Evolutionary conservation across 1,140 invertebrate species (phyloP).

Genomic region (Cotesia typhae): DNA sequence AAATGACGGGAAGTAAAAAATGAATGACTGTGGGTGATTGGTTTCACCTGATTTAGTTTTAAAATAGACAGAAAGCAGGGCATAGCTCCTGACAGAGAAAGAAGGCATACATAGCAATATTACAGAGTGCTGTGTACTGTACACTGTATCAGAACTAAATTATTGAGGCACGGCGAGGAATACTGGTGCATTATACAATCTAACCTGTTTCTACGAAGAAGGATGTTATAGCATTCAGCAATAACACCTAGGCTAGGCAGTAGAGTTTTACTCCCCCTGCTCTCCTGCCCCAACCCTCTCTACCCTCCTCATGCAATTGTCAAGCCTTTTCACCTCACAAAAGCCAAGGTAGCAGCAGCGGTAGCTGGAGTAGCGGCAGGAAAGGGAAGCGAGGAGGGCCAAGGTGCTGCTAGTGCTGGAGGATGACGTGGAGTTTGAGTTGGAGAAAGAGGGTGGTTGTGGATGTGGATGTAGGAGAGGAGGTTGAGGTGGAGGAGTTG

Average conservation of each 20-base stretch:
- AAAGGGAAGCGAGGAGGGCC: background rate
- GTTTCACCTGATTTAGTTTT: slow-evolving; percentile 4
- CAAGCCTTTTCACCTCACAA: slow-evolving; percentile 33
- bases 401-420: background rate
- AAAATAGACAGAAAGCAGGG: background rate
- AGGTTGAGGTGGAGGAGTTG: background rate
- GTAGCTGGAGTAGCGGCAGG: background rate
- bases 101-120: background rate
- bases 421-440: background rate
- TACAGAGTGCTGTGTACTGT: background rate
- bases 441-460: background rate
- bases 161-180: slow-evolving; percentile 17
- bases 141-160: slow-evolving; percentile 7
- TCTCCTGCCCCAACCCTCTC: background rate
- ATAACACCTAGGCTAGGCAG: slow-evolving; percentile 5
- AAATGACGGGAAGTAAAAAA: background rate
- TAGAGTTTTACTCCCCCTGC: slow-evolving; percentile 21
- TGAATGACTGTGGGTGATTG: slow-evolving; percentile 4
- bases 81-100: background rate
- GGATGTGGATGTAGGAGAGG: background rate
- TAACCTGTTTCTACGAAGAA: slow-evolving; percentile 33
- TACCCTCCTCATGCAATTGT: slow-evolving; percentile 13
- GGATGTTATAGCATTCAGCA: slow-evolving; percentile 33
- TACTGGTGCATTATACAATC: slow-evolving; percentile 15
- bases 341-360: background rate